These are phyloP conservation scores for Cherax quadricarinatus DNA, from an alignment of 1,140 invertebrate genomes.

Conservation along the genomic window DNA sequence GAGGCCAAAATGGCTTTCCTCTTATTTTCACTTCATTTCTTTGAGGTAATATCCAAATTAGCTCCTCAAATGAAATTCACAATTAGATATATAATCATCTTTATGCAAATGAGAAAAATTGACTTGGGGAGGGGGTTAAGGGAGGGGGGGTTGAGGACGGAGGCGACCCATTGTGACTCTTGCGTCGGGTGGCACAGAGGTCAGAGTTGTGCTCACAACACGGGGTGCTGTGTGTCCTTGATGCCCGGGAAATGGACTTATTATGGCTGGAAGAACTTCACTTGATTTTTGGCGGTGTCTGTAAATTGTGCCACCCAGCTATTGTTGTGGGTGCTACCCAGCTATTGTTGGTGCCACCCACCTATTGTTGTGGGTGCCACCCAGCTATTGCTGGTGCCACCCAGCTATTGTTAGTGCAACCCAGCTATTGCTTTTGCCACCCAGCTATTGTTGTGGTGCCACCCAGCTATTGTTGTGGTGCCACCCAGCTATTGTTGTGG, in stretches of 20 bases:
- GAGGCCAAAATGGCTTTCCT: conserved; percentile 27
- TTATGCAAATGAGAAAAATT: conserved; percentile 70
- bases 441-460: background rate
- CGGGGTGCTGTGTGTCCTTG: background rate
- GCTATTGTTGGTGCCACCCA: no score
- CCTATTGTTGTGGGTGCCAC: no score
- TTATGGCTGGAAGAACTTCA: background rate
- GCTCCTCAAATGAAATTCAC: conserved; percentile 67
- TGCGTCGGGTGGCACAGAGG: background rate
- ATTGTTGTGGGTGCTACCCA: background rate
- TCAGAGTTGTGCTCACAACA: background rate
- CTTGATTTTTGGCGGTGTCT: background rate
- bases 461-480: no score
- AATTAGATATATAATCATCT: conserved; percentile 70
- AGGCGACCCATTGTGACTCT: background rate
- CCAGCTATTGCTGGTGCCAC: no score
- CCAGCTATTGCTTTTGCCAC: no score
- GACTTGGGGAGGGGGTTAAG: conserved; percentile 23
- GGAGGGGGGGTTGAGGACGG: background rate
- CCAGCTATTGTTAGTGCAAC: no score
- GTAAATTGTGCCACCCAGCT: background rate
- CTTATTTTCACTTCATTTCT: conserved; percentile 68
- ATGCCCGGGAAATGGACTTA: background rate
- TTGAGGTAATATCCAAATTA: conserved; percentile 65
- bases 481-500: no score